Conservation (phyloP, 2,888 invertebrate genomes). For the Thymelicus lineola region DNA sequence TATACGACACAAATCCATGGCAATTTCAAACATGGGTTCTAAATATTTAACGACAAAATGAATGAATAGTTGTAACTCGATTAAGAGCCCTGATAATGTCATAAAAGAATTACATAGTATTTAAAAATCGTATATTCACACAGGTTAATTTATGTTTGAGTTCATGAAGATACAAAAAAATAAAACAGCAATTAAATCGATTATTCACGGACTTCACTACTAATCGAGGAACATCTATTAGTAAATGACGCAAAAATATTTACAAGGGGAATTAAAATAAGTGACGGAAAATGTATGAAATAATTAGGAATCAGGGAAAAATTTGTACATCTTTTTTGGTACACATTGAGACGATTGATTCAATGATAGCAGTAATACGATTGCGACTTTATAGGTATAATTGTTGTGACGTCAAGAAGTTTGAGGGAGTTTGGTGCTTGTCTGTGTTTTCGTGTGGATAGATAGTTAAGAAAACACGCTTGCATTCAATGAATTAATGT, state of each 20-base stretch:
- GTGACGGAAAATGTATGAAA: background rate
- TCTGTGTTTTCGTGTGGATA: slow-evolving; percentile 12
- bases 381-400: background rate
- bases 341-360: background rate
- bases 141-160: too few relatives aligned
- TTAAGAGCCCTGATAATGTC: background rate
- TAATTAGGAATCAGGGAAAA: background rate
- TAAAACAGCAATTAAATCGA: too few relatives aligned
- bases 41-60: slow-evolving; percentile 3
- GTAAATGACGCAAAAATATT: slow-evolving; percentile 11
- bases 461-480: slow-evolving; percentile 15
- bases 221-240: slow-evolving; percentile 10
- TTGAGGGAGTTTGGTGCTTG: slow-evolving; percentile 2
- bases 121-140: too few relatives aligned
- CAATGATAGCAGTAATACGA: background rate
- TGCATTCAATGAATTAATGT: background rate
- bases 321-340: background rate
- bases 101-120: too few relatives aligned
- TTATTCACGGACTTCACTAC: too few relatives aligned
- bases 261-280: slow-evolving; percentile 17
- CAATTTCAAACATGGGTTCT: slow-evolving; percentile 9
- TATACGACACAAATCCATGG: slow-evolving; percentile 13
- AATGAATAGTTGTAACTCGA: slow-evolving; percentile 1
- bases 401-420: background rate
- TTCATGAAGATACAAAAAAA: too few relatives aligned